Base-by-base conservation (phyloP, 1,140 invertebrate species). In the Sitobion miscanthi region DNA sequence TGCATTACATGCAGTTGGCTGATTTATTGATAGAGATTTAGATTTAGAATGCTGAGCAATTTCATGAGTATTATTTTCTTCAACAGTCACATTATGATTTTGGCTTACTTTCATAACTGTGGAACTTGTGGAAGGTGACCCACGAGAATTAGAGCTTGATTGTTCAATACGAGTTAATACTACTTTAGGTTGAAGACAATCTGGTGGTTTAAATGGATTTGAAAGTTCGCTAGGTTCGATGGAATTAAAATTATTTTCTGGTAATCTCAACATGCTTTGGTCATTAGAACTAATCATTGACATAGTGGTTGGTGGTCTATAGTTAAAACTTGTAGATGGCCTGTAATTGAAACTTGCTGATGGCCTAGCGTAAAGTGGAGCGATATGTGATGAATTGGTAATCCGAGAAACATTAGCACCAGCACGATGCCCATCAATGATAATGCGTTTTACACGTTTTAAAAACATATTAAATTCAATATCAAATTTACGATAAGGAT, bases 131-230 rank as follows among this genome's bases (percentile, higher is more conserved):
- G 52, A 77, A 23, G 47, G 25, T 35, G 91, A 83, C 8, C 30
- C 3, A 1, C 14, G 47, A 54, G 11, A 25, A 83, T 2, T 8
- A 38, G 25, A 11, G 9, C 1, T 38, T 57, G 88, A 57, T 25
- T 89, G 88, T 1, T 92, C 47, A 54, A 49, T 38, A 38, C n/a
- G 69, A 47, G 91, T 23, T 92, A 92, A 35, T 52, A 92, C 25
- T 3, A 52, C 69, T n/a, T 8, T 42, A 14, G 62, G 77, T 52
- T 52, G 30, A n/a, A 52, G 0, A 45, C n/a, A 9, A 82, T 23
- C n/a, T 35, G 77, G 91, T 49, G 91, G 91, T 52, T 92, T 92
- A 92, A 92, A 92, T 21, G 91, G 91, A 83, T 92, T 92, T 92
- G 49, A 92, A 35, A 35, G 45, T 91, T 49, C 45, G 17, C 35